Evolutionary conservation across 1,140 invertebrate genomes (phyloP).

Genomic region (Pectinophora gossypiella): DNA sequence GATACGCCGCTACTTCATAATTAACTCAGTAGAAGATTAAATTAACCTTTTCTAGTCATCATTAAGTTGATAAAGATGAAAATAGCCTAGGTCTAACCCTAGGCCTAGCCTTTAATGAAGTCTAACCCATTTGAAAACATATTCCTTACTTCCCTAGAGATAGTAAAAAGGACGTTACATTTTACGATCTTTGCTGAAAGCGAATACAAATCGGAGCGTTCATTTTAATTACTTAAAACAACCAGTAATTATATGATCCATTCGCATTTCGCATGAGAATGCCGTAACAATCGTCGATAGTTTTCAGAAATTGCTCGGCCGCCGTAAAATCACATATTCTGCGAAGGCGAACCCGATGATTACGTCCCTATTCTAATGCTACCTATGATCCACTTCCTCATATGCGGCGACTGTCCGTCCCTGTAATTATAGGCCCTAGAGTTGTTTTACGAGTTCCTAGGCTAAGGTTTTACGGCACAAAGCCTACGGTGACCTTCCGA

Average conservation of each 20-base stretch:
- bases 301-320: neutral
- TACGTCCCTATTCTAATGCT: conserved; percentile 5
- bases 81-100: no score
- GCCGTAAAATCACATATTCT: conserved; percentile 8
- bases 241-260: neutral
- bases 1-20: no score
- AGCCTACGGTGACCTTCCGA: conserved; percentile 56
- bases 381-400: conserved; percentile 16
- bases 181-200: no score
- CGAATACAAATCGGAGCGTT: no score
- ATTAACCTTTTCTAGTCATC: no score
- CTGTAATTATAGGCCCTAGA: conserved; percentile 50
- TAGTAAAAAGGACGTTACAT: no score
- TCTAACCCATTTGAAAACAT: no score
- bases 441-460: conserved; percentile 49
- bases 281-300: neutral
- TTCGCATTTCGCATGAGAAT: no score
- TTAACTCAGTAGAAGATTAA: no score
- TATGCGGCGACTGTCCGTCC: conserved; percentile 13
- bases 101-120: no score
- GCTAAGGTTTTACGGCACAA: conserved; percentile 36
- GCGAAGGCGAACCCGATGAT: conserved; percentile 14
- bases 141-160: no score
- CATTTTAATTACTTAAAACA: neutral
- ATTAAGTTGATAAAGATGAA: no score